Percentiles rank a stretch among this genome's conserved stretches.
phyloP scores from a whole-genome alignment of 2,888 invertebrate genomes.

The Caradrina clavipalpis region DNA sequence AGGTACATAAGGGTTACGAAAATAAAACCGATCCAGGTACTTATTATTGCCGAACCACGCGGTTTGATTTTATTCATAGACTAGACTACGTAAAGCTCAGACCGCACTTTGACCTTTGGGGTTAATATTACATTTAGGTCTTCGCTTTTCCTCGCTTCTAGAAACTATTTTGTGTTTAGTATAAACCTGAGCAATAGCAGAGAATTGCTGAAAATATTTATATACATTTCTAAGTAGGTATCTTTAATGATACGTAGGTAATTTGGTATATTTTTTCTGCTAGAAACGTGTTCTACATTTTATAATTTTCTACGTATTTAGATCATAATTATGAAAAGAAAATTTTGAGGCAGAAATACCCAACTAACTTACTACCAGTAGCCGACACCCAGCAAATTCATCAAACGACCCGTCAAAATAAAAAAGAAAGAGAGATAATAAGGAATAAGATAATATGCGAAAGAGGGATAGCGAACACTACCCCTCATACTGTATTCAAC shows the following conservation, averaged over 20 bases:
- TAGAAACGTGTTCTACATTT: not conserved
- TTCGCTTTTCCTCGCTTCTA: slow-evolving; percentile 30
- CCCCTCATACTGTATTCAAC: slow-evolving; percentile 22
- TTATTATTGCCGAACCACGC: slow-evolving; percentile 21
- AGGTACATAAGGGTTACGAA: slow-evolving; percentile 4
- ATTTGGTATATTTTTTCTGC: not conserved
- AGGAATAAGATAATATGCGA: not conserved
- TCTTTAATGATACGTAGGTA: too few species aligned
- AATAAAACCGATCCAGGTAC: slow-evolving; percentile 17
- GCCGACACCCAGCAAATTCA: slow-evolving; percentile 1
- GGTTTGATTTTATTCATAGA: slow-evolving; percentile 55
- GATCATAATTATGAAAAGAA: too few species aligned
- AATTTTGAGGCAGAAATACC: not conserved
- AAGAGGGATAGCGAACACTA: slow-evolving; percentile 9
- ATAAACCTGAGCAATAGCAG: slow-evolving; percentile 24
- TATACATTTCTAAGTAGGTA: slow-evolving; percentile 2
- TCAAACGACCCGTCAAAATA: slow-evolving; percentile 20
- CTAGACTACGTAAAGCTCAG: slow-evolving; percentile 20
- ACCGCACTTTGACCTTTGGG: slow-evolving; percentile 52
- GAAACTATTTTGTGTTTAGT: slow-evolving; percentile 39
- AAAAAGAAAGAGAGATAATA: slow-evolving; percentile 11
- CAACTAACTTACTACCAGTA: not conserved
- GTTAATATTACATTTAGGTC: slow-evolving; percentile 55
- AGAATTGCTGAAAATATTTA: slow-evolving; percentile 28
- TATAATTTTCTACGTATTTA: too few species aligned